Percentiles rank a stretch among this genome's conserved stretches.
Conservation (phyloP, 2,888 invertebrate species). For the Ischnus inquisitorius region DNA sequence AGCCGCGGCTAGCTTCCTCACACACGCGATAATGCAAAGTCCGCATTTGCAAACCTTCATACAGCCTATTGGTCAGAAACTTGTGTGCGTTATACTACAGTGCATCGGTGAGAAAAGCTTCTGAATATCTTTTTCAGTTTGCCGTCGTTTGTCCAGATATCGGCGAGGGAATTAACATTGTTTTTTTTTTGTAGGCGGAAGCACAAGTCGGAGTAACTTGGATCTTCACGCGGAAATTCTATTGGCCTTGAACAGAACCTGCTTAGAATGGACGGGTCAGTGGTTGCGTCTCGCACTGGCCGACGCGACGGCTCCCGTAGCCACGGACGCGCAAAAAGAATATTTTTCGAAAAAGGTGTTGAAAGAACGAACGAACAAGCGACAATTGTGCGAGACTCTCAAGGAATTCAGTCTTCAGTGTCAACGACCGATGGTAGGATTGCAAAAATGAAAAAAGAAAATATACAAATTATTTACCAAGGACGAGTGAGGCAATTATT, state of each 20-base stretch:
- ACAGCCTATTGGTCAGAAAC: constrained; percentile 87
- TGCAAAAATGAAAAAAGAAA: constrained; percentile 60
- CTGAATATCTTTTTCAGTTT: background rate
- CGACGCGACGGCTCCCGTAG: constrained; percentile 74
- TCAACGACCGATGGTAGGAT: constrained; percentile 69
- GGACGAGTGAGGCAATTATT: constrained; percentile 23
- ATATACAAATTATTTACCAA: constrained; percentile 17
- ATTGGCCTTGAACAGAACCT: constrained; percentile 90
- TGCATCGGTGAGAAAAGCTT: constrained; percentile 86
- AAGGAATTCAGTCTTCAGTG: constrained; percentile 78
- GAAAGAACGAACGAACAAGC: constrained; percentile 73
- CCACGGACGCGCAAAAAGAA: constrained; percentile 77
- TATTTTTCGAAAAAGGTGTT: constrained; percentile 75
- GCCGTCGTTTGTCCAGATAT: background rate
- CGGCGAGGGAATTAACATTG: background rate
- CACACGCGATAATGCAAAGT: constrained; percentile 87
- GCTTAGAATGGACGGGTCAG: constrained; percentile 87
- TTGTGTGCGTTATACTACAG: constrained; percentile 88
- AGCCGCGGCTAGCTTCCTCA: constrained; percentile 88
- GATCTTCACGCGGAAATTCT: constrained; percentile 89
- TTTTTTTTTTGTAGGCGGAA: constrained; percentile 85
- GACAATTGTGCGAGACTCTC: constrained; percentile 74
- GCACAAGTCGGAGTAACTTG: constrained; percentile 87
- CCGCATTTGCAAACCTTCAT: constrained; percentile 86
- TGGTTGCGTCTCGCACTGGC: constrained; percentile 88